These are phyloP conservation scores for Chymomyza amoena DNA, from an alignment of 2,888 invertebrate species.

Conservation along the genomic window DNA sequence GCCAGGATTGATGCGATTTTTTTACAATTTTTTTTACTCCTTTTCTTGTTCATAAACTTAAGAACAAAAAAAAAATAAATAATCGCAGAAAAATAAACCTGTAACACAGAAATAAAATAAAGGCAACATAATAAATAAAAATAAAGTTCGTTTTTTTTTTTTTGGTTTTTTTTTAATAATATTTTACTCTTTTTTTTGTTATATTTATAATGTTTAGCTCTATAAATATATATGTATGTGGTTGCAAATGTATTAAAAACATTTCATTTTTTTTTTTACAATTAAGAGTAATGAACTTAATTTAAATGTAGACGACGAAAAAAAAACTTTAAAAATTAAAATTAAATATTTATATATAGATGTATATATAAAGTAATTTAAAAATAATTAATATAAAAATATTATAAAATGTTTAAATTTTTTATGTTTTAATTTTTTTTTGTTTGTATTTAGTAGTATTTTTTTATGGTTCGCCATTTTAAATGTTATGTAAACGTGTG, in stretches of 20 bases:
- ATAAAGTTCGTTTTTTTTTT: constrained; percentile 37
- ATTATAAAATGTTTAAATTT: constrained; percentile 1
- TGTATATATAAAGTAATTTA: not conserved
- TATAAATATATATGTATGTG: constrained; percentile 50
- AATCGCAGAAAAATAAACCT: not conserved
- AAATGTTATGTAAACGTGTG: constrained; percentile 10
- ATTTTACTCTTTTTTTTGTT: constrained; percentile 64
- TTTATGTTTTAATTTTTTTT: constrained; percentile 3
- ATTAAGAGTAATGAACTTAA: constrained; percentile 67
- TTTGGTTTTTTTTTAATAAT: constrained; percentile 54
- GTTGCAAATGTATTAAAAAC: constrained; percentile 19
- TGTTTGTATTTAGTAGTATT: not conserved
- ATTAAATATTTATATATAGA: not conserved
- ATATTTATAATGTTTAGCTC: constrained; percentile 66
- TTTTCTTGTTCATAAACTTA: constrained; percentile 14
- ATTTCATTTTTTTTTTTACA: constrained; percentile 6
- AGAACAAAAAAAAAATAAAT: not conserved
- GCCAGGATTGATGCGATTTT: no score
- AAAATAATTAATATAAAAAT: not conserved
- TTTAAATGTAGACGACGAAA: constrained; percentile 59
- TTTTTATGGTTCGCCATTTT: not conserved
- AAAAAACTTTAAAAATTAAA: constrained; percentile 25
- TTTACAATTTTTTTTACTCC: no score
- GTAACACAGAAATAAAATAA: constrained; percentile 12
- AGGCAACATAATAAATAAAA: constrained; percentile 18